Evolutionary conservation across 2,888 invertebrate species (phyloP), one percentile per base, ranked within the genome.

Genomic region (Cacoxenus indagator): DNA sequence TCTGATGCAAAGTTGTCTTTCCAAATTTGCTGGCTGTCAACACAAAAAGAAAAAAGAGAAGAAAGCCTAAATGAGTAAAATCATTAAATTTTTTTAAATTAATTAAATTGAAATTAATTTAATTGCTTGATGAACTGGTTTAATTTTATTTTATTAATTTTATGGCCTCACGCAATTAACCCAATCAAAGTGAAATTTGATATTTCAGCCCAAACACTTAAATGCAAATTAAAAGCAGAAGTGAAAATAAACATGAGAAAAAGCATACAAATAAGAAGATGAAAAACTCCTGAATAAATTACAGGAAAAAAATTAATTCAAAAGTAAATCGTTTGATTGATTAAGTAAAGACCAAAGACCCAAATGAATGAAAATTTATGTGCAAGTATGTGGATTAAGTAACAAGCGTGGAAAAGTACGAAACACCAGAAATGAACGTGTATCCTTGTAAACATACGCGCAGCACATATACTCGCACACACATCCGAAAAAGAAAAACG

Each of bases 361-460:
- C 22, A 22, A 27, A 69, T 69, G 75, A 78, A 81, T 78, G 78
- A 54, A 31, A 71, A 62, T 70, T n/a, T n/a, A 75, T 76, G 73
- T 68, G 75, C 62, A 70, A 67, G 67, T 73, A 68, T 74, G 70
- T 66, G 70, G 70, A 76, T 57, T 11, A 61, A 66, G 24, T 65
- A 64, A 43, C 64, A n/a, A 27, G 54, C 17, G 26, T 45, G 8
- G 43, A 54, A 27, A 64, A 61, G 22, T 59, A 65, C 22, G 14
- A 54, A 51, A 59, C 17, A 55, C 45, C 45, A 55, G 45, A 43
- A 43, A 43, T 43, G 45, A 11, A 43, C n/a, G 45, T 3, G 11
- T 43, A 43, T 43, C 45, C 45, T 43, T 43, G 45, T 24, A 54
- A 22, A 54, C 24, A 19, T n/a, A 43, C 51, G 24, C n/a, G n/a